These are phyloP conservation scores for Meandrusa payeni DNA, from an alignment of 2,888 invertebrate species.

Conservation along the genomic window DNA sequence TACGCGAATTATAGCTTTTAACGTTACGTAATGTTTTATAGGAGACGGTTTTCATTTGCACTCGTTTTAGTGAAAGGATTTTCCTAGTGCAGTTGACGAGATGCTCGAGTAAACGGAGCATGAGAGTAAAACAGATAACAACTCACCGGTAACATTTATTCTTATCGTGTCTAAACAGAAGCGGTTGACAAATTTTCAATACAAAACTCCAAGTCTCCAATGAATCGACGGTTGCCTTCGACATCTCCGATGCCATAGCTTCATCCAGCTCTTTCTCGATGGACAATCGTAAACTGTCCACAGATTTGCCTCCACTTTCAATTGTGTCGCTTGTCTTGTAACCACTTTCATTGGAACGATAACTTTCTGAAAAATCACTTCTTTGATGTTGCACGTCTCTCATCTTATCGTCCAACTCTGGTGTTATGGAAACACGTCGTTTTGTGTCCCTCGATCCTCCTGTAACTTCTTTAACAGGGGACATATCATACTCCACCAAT, in stretches of 20 bases:
- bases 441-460: constrained; percentile 28
- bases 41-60: no score
- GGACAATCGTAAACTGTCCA: constrained; percentile 41
- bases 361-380: constrained; percentile 52
- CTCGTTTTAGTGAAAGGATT: no score
- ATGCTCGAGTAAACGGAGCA: no score
- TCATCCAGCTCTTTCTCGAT: constrained; percentile 50
- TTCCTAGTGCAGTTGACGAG: no score
- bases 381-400: constrained; percentile 40
- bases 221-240: constrained; percentile 57
- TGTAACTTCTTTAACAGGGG: constrained; percentile 47
- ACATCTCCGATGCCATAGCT: constrained; percentile 41
- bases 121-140: no score
- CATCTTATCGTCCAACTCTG: constrained; percentile 57
- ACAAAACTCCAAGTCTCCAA: constrained; percentile 72
- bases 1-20: no score
- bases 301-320: constrained; percentile 46
- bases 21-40: no score
- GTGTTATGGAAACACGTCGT: constrained; percentile 51
- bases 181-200: constrained; percentile 68
- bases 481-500: constrained; percentile 68
- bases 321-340: constrained; percentile 47
- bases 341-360: constrained; percentile 47
- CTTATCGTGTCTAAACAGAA: constrained; percentile 68
- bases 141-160: constrained; percentile 70